Percentiles rank a stretch among this genome's conserved stretches.
Conservation (phyloP, 2,888 invertebrate genomes). For the Saturnia pavonia region DNA sequence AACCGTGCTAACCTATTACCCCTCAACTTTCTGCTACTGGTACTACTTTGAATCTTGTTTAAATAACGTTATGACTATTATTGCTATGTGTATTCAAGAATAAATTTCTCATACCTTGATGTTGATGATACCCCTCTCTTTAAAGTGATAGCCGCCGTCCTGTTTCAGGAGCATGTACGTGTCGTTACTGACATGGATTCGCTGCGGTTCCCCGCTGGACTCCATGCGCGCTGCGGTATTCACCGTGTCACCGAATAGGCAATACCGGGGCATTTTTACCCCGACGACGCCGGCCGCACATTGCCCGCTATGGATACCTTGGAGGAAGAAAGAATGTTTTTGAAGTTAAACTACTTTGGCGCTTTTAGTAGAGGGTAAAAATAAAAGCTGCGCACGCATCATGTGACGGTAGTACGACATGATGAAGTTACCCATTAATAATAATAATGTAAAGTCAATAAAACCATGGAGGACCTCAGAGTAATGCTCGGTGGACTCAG, state of each 20-base stretch:
- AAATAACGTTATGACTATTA: too few species aligned
- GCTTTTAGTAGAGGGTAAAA: too few species aligned
- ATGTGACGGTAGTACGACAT: too few species aligned
- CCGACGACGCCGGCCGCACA: slow-evolving; percentile 93
- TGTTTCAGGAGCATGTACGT: slow-evolving; percentile 85
- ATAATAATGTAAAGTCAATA: too few species aligned
- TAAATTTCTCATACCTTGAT: slow-evolving; percentile 82
- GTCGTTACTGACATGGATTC: slow-evolving; percentile 88
- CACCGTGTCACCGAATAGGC: slow-evolving; percentile 91
- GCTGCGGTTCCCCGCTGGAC: slow-evolving; percentile 87
- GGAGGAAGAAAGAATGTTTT: slow-evolving; percentile 6
- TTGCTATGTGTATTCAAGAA: neutral
- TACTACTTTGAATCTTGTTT: too few species aligned
- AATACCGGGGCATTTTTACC: slow-evolving; percentile 91
- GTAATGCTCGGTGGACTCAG: too few species aligned
- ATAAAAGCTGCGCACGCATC: too few species aligned
- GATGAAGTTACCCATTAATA: too few species aligned
- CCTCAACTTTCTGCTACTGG: too few species aligned
- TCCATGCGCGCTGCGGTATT: slow-evolving; percentile 92
- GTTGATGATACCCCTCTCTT: slow-evolving; percentile 87
- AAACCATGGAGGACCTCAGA: too few species aligned
- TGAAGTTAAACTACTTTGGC: too few species aligned
- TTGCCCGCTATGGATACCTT: slow-evolving; percentile 82
- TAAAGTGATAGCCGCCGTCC: slow-evolving; percentile 87
- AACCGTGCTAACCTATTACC: too few species aligned